A percentile compares a stretch with the other conserved stretches of the same genome.
These are phyloP conservation scores for Ecliptopera silaceata DNA, from an alignment of 2,888 invertebrate genomes.

Conservation along the genomic window DNA sequence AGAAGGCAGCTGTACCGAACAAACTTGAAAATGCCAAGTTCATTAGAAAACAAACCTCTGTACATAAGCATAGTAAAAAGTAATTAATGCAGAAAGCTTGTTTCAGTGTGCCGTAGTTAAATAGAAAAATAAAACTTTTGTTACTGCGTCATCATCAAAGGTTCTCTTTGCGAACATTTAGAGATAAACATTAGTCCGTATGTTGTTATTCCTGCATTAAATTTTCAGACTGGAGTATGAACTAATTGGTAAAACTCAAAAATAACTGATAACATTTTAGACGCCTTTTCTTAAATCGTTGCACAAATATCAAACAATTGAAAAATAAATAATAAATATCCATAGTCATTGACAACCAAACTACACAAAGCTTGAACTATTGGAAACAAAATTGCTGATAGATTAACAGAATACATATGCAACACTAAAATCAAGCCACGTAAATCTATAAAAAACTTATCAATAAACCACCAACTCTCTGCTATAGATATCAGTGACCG, in stretches of 20 bases:
- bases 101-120: conserved; percentile 4
- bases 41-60: conserved; percentile 49
- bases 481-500: neutral
- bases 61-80: conserved; percentile 52
- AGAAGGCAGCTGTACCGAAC: conserved; percentile 19
- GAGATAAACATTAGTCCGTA: too few species aligned
- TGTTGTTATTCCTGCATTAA: too few species aligned
- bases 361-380: too few species aligned
- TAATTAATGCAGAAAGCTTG: conserved; percentile 47
- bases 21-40: conserved; percentile 35
- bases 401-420: too few species aligned
- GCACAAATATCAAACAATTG: too few species aligned
- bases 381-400: too few species aligned
- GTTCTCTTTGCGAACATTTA: neutral
- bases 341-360: too few species aligned
- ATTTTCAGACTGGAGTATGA: too few species aligned
- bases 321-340: too few species aligned
- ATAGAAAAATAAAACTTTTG: neutral
- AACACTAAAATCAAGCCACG: neutral
- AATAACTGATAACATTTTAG: too few species aligned
- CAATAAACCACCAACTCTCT: neutral
- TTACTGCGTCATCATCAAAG: neutral
- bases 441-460: neutral
- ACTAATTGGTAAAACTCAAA: too few species aligned
- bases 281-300: too few species aligned